Base-by-base conservation (phyloP, 2,113 vertebrate species). In the Rhinoderma darwinii region DNA sequence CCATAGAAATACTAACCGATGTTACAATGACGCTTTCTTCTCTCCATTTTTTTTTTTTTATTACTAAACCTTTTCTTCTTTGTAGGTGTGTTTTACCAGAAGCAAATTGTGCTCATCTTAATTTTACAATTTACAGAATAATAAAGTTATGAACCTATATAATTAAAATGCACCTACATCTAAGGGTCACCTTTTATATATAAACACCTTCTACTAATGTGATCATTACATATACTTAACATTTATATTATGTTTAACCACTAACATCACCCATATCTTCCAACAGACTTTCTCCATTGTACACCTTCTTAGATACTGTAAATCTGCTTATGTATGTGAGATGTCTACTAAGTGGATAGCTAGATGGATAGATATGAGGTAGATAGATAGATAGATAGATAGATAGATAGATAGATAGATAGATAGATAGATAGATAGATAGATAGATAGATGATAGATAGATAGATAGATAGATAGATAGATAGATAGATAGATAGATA, bases 1-100 rank as follows among this genome's bases (percentile, higher is more conserved):
- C 18, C 11, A 35, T 63, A 1, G 2, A 35, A 43, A 27, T 59
- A 74, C 83, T 74, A 84, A 59, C 9, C 39, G 10, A 11, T 35
- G 5, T 30, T 44, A 20, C 17, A 51, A 77, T 32, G 15, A 0
- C 30, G 15, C 4, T 43, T 41, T 59, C 47, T 74, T 7, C 25
- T 27, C 1, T 22, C 35, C 43, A 83, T 73, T 17, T 37, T 51
- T 83, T 25, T 73, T 73, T 17, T 37, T 51, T 83, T 25, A 54
- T 56, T 70, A 83, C 66, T 82, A 47, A 82, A 82, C 43, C 4
- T 20, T 47, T 43, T 47, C 3, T 66, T 66, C n/a, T 76, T 32
- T 77, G 30, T 51, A 32, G 75, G 43, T 54, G 30, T 51, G 17
- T 77, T 76, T 51, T 54, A 15, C 27, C 75, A 20, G 17, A 77